Conservation (phyloP, 2,113 vertebrate genomes). For the Notiomystis cincta region DNA sequence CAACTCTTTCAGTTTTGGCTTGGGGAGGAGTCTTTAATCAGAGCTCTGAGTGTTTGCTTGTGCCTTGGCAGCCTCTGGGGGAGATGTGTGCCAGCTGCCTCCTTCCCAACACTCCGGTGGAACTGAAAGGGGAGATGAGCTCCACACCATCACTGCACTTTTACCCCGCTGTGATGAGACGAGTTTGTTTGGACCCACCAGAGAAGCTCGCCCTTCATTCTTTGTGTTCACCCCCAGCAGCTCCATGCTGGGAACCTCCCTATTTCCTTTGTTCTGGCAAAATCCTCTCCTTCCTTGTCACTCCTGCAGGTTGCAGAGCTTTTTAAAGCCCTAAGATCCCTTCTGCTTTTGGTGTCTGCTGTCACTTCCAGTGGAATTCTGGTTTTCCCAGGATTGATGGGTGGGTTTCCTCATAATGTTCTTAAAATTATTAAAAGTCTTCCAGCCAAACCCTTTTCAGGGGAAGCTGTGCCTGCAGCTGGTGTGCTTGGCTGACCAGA, state of each 20-base stretch:
- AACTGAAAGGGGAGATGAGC: background rate
- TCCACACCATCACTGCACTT: background rate
- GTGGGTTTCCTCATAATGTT: background rate
- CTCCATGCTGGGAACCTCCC: accelerated
- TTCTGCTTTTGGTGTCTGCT: background rate
- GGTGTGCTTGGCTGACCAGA: background rate
- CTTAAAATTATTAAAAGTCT: background rate
- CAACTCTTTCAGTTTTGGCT: background rate
- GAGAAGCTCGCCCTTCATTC: accelerated
- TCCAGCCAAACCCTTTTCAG: background rate
- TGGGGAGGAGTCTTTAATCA: background rate
- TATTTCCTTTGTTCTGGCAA: background rate
- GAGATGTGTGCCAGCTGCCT: background rate
- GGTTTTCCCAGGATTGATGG: background rate
- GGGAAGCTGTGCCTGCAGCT: background rate
- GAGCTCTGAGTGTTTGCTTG: background rate
- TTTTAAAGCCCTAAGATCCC: accelerated
- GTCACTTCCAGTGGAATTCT: background rate
- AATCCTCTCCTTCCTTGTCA: background rate
- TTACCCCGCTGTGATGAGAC: background rate
- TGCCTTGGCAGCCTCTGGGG: background rate
- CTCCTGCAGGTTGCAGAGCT: background rate
- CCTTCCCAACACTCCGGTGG: background rate
- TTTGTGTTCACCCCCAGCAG: background rate
- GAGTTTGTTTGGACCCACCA: background rate